Percentiles rank a stretch among this genome's conserved stretches.
phyloP scores from a whole-genome alignment of 2,113 vertebrate genomes.

The Centrocercus urophasianus region DNA sequence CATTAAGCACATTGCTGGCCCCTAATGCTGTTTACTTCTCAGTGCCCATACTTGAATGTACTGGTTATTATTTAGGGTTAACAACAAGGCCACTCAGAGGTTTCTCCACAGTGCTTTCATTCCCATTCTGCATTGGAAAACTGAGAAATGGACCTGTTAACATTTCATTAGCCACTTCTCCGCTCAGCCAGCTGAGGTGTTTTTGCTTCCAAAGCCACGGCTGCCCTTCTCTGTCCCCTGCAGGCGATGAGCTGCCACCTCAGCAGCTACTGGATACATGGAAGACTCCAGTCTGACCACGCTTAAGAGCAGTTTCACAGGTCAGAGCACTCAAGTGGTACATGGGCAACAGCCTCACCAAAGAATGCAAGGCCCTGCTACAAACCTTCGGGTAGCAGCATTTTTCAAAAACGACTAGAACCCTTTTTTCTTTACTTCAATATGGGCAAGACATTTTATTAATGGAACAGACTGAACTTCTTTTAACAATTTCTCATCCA shows the following conservation, averaged over 20 bases:
- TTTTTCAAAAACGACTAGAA: background rate
- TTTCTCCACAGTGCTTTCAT: background rate
- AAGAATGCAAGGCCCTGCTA: background rate
- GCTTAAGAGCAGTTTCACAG: background rate
- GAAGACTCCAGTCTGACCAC: background rate
- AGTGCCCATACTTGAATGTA: background rate
- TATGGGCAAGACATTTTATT: background rate
- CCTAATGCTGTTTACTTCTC: background rate
- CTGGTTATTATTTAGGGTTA: background rate
- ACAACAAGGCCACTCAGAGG: background rate
- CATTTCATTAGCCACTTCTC: background rate
- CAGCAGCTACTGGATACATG: background rate
- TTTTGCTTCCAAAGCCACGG: background rate
- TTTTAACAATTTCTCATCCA: background rate
- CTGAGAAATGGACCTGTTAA: background rate
- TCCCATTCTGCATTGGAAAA: background rate
- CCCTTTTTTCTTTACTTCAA: too few species aligned
- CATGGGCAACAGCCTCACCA: background rate
- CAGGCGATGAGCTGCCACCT: background rate
- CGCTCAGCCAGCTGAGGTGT: background rate
- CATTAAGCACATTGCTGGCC: background rate
- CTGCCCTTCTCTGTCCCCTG: background rate
- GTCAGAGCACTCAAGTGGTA: background rate
- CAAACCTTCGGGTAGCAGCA: background rate
- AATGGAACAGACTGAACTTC: background rate